A percentile compares a stretch with the other conserved stretches of the same genome.
These are phyloP conservation scores for Pteruthius melanotis DNA, from an alignment of 2,113 vertebrate species.

Conservation along the genomic window DNA sequence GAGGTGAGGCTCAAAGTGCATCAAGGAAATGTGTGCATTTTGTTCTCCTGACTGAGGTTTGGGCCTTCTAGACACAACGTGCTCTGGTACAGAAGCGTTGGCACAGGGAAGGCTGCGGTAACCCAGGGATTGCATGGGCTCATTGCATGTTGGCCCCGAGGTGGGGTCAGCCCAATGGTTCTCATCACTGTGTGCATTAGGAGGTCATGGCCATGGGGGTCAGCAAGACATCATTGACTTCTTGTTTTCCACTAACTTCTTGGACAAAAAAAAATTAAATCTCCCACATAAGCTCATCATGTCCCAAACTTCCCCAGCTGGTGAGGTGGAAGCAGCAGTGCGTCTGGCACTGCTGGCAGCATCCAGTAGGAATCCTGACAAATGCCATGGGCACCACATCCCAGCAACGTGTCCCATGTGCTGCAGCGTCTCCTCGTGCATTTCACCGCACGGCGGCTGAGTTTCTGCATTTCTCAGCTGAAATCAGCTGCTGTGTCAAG, in stretches of 20 bases:
- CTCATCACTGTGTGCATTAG: neutral
- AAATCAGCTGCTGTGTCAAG: neutral
- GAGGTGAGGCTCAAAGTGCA: neutral
- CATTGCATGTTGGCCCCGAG: neutral
- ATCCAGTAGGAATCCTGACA: neutral
- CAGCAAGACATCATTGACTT: neutral
- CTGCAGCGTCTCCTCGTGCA: neutral
- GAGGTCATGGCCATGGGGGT: no score
- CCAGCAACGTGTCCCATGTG: neutral
- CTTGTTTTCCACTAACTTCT: neutral
- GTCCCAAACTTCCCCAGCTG: neutral
- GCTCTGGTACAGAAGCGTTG: neutral
- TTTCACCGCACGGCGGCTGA: accelerated
- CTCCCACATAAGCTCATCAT: neutral
- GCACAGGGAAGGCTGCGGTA: neutral
- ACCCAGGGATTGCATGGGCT: neutral
- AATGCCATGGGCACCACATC: neutral
- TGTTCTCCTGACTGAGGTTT: neutral
- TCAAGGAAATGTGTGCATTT: neutral
- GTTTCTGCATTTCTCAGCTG: neutral
- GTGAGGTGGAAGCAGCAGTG: neutral
- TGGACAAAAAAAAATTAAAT: accelerated
- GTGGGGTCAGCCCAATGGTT: neutral
- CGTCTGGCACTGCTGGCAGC: neutral
- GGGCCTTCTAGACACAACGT: accelerated